Conservation (phyloP, 2,797 vertebrate genomes). For the Apodemus agrarius region DNA sequence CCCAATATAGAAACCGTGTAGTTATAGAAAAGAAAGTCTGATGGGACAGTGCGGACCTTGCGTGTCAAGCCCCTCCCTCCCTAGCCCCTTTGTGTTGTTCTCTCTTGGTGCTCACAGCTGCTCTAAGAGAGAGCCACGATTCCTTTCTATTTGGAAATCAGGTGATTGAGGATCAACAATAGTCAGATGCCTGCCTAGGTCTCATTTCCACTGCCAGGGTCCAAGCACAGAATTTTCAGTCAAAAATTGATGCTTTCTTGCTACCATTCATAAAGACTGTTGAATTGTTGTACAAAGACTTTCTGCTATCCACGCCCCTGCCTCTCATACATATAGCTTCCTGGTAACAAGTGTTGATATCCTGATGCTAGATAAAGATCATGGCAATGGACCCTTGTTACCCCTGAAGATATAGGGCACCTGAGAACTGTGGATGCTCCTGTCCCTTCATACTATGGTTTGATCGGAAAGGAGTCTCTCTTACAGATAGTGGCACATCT, state of each 20-base stretch:
- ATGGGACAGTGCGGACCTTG: not conserved
- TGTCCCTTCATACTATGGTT: constrained; percentile 88
- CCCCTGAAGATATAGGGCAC: constrained; percentile 86
- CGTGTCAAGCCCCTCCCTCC: not conserved
- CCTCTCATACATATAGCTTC: constrained; percentile 91
- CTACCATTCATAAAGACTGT: not conserved
- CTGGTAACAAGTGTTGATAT: constrained; percentile 87
- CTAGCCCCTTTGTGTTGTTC: not conserved
- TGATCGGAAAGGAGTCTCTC: constrained; percentile 87
- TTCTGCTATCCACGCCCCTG: constrained; percentile 89
- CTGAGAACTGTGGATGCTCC: constrained; percentile 89
- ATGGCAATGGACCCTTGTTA: constrained; percentile 92
- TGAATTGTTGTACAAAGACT: not conserved
- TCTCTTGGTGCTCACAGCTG: not conserved
- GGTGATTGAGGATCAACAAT: not conserved
- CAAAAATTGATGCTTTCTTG: not conserved
- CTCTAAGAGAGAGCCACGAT: not conserved
- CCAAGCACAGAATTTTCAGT: not conserved
- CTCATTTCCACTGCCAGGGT: not conserved
- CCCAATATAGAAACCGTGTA: not conserved
- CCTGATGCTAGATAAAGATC: constrained; percentile 90
- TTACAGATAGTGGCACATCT: constrained; percentile 90
- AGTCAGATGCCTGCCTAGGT: not conserved
- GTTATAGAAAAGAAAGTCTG: not conserved
- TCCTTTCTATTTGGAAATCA: constrained; percentile 34